Conservation (phyloP, 2,888 invertebrate species). For the Melanargia galathea region DNA sequence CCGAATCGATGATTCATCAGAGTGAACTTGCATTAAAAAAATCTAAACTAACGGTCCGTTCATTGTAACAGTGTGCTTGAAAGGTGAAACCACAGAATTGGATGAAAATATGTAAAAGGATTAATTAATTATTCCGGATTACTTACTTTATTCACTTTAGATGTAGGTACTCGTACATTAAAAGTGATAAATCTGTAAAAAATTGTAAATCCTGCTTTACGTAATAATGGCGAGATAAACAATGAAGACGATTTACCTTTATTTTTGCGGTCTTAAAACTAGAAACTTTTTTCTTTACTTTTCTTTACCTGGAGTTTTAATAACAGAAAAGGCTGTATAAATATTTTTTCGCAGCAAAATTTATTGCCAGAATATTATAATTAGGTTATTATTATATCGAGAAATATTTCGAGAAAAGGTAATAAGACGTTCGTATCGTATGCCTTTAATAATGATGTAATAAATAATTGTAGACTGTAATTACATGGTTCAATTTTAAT, state of each 20-base stretch:
- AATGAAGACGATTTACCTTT: conserved; percentile 1
- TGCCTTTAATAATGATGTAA: neutral
- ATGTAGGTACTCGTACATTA: no score
- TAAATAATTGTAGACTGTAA: neutral
- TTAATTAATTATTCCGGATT: no score
- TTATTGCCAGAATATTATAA: neutral
- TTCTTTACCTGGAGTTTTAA: neutral
- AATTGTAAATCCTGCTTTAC: neutral
- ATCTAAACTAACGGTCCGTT: no score
- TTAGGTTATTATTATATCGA: conserved; percentile 1
- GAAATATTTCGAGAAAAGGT: conserved; percentile 6
- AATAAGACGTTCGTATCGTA: neutral
- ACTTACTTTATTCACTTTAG: no score
- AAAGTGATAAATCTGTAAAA: no score
- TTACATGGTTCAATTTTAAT: neutral
- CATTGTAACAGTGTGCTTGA: no score
- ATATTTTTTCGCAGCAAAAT: neutral
- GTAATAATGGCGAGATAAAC: conserved; percentile 14
- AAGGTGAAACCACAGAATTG: no score
- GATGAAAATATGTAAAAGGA: no score
- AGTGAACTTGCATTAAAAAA: no score
- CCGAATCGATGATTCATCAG: no score
- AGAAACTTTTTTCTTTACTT: neutral
- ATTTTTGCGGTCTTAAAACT: conserved; percentile 4
- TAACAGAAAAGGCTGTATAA: neutral